These are phyloP conservation scores for Pectinophora gossypiella DNA, from an alignment of 1,140 invertebrate species.

Conservation along the genomic window DNA sequence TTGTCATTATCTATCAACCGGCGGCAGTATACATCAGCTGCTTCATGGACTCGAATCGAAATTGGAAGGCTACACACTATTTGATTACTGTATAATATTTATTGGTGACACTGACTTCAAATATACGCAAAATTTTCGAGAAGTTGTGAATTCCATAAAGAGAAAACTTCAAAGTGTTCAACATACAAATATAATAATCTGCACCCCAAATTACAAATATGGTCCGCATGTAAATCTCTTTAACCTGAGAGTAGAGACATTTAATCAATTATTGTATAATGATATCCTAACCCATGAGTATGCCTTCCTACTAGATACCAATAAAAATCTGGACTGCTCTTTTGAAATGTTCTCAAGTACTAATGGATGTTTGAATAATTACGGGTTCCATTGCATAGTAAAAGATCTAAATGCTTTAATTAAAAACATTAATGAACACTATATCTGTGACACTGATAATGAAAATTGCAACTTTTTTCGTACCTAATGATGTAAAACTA, in stretches of 20 bases:
- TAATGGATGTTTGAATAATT: too few relatives aligned
- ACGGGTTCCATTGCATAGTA: too few relatives aligned
- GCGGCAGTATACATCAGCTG: background rate
- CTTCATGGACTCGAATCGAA: background rate
- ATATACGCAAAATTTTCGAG: background rate
- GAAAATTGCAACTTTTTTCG: too few relatives aligned
- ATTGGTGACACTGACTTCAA: background rate
- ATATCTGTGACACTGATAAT: too few relatives aligned
- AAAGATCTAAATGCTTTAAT: too few relatives aligned
- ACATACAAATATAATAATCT: background rate
- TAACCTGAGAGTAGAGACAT: background rate
- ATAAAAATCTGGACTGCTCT: background rate
- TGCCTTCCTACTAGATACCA: background rate
- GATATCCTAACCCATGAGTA: background rate
- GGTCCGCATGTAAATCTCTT: background rate
- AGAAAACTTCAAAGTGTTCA: background rate
- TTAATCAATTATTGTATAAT: background rate
- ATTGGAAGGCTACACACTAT: background rate
- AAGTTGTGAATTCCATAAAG: background rate
- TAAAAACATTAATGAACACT: too few relatives aligned
- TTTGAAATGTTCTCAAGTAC: background rate
- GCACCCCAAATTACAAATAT: background rate
- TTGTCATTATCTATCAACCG: background rate
- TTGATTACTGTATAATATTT: background rate
- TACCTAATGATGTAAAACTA: too few relatives aligned